These are phyloP conservation scores for Drosophila micromelanica DNA, from an alignment of 1,140 invertebrate species.

Conservation along the genomic window DNA sequence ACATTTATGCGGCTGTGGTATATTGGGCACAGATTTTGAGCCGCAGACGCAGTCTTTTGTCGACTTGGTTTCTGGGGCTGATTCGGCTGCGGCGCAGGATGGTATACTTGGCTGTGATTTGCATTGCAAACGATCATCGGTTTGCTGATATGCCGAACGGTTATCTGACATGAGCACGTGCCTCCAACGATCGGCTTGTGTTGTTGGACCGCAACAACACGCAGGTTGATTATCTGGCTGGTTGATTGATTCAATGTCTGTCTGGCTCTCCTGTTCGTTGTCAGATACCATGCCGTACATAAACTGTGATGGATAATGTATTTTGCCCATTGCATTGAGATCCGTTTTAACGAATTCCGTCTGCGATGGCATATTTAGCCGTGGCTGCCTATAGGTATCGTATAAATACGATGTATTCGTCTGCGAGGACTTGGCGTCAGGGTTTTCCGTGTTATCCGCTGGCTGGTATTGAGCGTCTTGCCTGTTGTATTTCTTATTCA, in stretches of 20 bases:
- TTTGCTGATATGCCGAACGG: conserved; percentile 4
- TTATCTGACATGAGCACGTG: background rate
- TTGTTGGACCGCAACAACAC: no score
- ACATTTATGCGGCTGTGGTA: no score
- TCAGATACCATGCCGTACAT: background rate
- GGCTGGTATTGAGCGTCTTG: background rate
- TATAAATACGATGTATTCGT: conserved; percentile 47
- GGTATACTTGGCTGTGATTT: conserved; percentile 7
- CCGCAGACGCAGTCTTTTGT: background rate
- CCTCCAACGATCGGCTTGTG: no score
- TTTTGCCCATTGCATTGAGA: background rate
- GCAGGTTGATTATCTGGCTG: no score
- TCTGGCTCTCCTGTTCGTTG: background rate
- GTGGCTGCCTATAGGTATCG: conserved; percentile 10
- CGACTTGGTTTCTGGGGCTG: background rate
- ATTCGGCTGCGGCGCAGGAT: background rate
- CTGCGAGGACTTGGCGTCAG: conserved; percentile 22
- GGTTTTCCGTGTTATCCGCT: background rate
- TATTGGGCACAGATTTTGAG: background rate
- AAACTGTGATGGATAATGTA: conserved; percentile 40
- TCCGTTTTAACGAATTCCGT: background rate
- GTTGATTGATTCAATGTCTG: background rate
- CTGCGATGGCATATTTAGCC: conserved; percentile 9
- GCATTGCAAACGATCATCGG: background rate
- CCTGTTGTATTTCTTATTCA: conserved; percentile 23